A percentile compares a stretch with the other conserved stretches of the same genome.
Conservation (phyloP, 1,140 invertebrate species). For the Parapsyche elsis region DNA sequence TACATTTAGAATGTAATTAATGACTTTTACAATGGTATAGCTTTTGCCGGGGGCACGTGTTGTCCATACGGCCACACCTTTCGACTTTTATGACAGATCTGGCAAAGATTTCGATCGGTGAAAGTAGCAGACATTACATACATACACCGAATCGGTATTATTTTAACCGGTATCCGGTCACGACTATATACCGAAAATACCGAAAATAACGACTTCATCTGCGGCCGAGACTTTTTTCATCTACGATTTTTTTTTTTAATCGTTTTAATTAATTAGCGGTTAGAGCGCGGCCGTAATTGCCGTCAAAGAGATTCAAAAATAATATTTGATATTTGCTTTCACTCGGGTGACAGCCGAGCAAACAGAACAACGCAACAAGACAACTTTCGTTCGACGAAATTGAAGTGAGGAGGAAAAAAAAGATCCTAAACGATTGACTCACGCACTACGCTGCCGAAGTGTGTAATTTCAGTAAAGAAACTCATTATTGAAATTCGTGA, state of each 20-base stretch:
- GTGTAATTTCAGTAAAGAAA: no score
- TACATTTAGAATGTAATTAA: no score
- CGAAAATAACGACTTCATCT: constrained; percentile 14
- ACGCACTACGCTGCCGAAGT: no score
- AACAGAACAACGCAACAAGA: background rate
- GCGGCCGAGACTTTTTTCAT: background rate
- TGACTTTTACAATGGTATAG: no score
- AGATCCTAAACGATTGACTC: no score
- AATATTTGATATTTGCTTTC: constrained; percentile 9
- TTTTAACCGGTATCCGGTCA: constrained; percentile 15
- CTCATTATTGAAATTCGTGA: no score
- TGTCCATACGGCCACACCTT: background rate
- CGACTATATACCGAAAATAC: no score
- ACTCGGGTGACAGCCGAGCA: background rate
- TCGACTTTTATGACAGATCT: background rate
- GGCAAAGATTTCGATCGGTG: background rate
- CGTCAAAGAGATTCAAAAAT: constrained; percentile 2
- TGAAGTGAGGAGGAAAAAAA: background rate
- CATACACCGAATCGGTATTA: background rate
- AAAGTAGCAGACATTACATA: background rate
- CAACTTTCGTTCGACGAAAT: constrained; percentile 6
- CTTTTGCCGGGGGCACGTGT: no score
- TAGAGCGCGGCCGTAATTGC: background rate
- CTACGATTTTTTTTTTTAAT: background rate
- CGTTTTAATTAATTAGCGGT: constrained; percentile 2